Evolutionary conservation across 37 sponge, comb jelly and placozoan genomes (phyloP).

Genomic region (Halichondria panicea): DNA sequence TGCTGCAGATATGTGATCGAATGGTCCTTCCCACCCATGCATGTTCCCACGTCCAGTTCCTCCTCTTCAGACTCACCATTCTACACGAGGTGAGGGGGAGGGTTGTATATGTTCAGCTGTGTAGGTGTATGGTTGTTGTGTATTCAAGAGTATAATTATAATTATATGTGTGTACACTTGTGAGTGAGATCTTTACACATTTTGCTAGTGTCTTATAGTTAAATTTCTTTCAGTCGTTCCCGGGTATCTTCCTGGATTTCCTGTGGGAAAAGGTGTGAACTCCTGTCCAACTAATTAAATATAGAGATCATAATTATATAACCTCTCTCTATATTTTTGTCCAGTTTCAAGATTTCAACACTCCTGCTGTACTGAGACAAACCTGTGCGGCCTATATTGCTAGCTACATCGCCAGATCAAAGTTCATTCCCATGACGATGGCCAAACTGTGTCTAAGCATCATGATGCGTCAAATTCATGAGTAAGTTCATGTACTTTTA

Average conservation of each 20-base stretch:
- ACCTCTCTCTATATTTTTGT: not conserved
- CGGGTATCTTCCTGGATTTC: constrained; percentile 54
- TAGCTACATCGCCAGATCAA: constrained; percentile 81
- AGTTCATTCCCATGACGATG: constrained; percentile 65
- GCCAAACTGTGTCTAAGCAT: constrained; percentile 49
- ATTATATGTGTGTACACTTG: too few relatives aligned
- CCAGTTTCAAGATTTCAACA: constrained; percentile 51
- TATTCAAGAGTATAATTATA: too few relatives aligned
- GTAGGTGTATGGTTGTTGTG: too few relatives aligned
- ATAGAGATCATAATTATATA: too few relatives aligned
- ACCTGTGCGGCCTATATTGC: constrained; percentile 72
- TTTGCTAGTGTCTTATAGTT: too few relatives aligned
- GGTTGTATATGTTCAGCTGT: too few relatives aligned
- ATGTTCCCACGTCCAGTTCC: constrained; percentile 81
- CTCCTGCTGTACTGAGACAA: constrained; percentile 61
- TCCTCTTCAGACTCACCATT: constrained; percentile 70
- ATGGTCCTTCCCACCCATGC: constrained; percentile 75
- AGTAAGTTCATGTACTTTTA: too few relatives aligned
- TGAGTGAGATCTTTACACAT: too few relatives aligned
- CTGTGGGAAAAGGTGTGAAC: constrained; percentile 59
- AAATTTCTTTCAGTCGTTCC: constrained; percentile 47
- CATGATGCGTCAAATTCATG: constrained; percentile 56
- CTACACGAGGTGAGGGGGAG: constrained; percentile 40
- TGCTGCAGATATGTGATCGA: constrained; percentile 55
- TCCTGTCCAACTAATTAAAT: too few relatives aligned